phyloP scores from a whole-genome alignment of 1,140 invertebrate species.

The Sitobion miscanthi region DNA sequence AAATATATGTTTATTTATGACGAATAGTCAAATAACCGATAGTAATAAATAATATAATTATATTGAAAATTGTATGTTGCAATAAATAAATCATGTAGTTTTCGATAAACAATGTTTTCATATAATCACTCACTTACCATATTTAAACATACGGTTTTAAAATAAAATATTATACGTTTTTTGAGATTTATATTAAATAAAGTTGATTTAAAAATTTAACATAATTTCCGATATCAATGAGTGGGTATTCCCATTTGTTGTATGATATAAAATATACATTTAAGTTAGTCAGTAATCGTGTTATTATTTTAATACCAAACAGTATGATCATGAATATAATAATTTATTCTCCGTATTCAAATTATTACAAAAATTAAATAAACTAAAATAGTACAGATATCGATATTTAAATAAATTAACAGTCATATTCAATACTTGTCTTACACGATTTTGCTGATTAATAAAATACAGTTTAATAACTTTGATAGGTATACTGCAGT shows the following conservation, averaged over 20 bases:
- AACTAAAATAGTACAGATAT: neutral
- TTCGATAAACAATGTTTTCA: neutral
- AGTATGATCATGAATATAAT: too few relatives aligned
- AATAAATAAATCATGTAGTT: neutral
- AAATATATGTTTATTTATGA: conserved; percentile 10
- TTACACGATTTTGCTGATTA: neutral
- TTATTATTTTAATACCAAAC: too few relatives aligned
- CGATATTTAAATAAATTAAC: too few relatives aligned
- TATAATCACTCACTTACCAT: neutral
- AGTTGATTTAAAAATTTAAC: neutral
- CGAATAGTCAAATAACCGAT: neutral
- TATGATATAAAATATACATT: too few relatives aligned
- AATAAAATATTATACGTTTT: neutral
- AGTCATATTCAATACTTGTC: neutral
- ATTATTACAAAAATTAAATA: neutral
- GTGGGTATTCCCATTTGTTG: too few relatives aligned
- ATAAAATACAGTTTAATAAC: neutral
- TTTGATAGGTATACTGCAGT: too few relatives aligned
- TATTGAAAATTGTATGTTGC: neutral
- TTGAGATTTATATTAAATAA: neutral
- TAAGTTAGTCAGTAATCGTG: too few relatives aligned
- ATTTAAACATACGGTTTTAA: neutral
- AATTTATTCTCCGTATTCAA: too few relatives aligned
- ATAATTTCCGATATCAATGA: too few relatives aligned
- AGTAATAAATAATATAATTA: conserved; percentile 1